Conservation (phyloP, 2,113 vertebrate genomes). For the Aptenodytes patagonicus region DNA sequence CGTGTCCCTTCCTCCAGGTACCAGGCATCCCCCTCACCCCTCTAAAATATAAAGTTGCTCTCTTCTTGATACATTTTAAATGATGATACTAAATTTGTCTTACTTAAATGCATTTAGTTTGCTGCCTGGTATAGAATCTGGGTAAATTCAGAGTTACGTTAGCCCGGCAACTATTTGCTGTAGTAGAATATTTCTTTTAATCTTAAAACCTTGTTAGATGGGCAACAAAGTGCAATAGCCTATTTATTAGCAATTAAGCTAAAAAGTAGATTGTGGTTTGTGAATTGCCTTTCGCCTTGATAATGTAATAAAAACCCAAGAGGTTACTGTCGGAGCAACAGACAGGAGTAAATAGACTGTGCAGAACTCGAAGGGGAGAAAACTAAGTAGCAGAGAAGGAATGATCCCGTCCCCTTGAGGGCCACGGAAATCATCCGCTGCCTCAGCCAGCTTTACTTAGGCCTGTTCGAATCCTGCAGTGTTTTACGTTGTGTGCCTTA, state of each 20-base stretch:
- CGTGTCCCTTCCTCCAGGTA: background rate
- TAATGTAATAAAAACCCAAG: background rate
- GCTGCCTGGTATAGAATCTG: background rate
- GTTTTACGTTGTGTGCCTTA: background rate
- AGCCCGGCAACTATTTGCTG: background rate
- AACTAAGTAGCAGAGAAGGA: background rate
- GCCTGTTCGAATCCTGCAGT: accelerated
- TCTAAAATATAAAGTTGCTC: background rate
- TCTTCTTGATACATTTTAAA: background rate
- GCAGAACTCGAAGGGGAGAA: background rate
- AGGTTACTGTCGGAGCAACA: background rate
- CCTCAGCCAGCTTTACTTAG: background rate
- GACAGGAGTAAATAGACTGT: background rate
- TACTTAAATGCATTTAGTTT: background rate
- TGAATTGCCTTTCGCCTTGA: background rate
- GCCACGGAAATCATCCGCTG: background rate
- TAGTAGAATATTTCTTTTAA: background rate
- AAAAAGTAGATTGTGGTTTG: background rate
- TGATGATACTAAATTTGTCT: background rate
- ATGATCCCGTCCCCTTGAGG: background rate
- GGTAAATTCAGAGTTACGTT: accelerated
- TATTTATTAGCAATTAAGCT: conserved; percentile 4
- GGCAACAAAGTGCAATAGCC: background rate
- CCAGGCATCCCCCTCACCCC: background rate
- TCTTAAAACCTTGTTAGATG: background rate